phyloP scores from a whole-genome alignment of 2,797 vertebrate species.

The Acropternis orthonyx region DNA sequence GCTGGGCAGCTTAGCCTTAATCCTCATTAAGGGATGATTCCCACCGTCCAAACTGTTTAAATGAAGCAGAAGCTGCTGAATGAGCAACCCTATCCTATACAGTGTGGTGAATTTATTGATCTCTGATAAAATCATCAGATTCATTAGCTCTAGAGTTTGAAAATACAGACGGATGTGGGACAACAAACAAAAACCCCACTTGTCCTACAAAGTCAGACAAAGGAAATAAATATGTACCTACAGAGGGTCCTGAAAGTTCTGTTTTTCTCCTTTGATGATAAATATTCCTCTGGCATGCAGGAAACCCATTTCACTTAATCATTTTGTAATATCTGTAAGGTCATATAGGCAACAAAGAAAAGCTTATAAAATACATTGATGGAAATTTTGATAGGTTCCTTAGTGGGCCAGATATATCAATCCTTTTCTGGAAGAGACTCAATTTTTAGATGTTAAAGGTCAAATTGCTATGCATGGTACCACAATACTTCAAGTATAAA shows the following conservation, averaged over 20 bases:
- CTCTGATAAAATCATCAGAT: neutral
- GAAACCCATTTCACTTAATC: neutral
- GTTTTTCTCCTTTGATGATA: neutral
- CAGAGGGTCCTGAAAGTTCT: neutral
- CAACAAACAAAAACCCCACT: neutral
- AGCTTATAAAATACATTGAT: neutral
- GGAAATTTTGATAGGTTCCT: neutral
- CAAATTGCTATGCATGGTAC: neutral
- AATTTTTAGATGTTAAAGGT: neutral
- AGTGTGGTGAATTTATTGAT: neutral
- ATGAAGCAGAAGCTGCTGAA: neutral
- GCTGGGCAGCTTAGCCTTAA: neutral
- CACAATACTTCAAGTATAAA: neutral
- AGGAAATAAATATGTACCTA: neutral
- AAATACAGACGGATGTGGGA: neutral
- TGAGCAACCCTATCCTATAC: neutral
- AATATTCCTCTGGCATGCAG: neutral
- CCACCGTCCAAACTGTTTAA: neutral
- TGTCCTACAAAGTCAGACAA: neutral
- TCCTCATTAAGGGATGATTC: neutral
- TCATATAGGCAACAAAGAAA: neutral
- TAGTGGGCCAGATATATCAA: neutral
- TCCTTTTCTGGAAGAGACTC: neutral
- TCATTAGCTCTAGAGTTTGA: neutral
- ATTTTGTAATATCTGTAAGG: neutral